A percentile compares a stretch with the other conserved stretches of the same genome.
These are phyloP conservation scores for Notiomystis cincta DNA, from an alignment of 2,113 vertebrate genomes.

Conservation along the genomic window DNA sequence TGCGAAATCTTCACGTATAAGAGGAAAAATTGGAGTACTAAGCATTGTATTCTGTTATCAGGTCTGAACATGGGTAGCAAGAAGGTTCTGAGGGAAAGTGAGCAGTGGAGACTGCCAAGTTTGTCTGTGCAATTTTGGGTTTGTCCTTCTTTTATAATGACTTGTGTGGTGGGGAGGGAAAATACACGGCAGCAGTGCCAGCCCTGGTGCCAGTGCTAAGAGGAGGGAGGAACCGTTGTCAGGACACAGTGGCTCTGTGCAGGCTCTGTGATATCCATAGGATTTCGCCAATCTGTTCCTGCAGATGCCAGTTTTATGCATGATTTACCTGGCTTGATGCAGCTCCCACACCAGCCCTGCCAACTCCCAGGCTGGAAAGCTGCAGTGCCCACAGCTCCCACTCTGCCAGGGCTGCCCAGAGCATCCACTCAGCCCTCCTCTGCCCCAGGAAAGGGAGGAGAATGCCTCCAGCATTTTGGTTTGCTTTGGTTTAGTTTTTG, in stretches of 20 bases:
- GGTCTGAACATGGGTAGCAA: background rate
- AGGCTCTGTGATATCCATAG: background rate
- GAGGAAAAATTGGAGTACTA: background rate
- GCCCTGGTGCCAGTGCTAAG: background rate
- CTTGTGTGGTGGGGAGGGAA: background rate
- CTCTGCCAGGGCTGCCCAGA: background rate
- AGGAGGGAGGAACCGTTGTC: background rate
- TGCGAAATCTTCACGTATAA: background rate
- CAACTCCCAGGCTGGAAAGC: background rate
- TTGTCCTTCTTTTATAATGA: background rate
- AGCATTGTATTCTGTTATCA: background rate
- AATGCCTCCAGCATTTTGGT: background rate
- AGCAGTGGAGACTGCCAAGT: background rate
- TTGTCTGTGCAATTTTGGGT: background rate
- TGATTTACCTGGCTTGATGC: constrained; percentile 39
- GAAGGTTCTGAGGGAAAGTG: background rate
- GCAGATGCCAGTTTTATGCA: constrained; percentile 51
- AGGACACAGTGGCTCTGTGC: background rate
- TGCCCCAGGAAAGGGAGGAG: background rate
- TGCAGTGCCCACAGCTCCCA: accelerated
- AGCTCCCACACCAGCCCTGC: background rate
- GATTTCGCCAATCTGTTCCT: constrained; percentile 56
- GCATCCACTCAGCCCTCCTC: background rate
- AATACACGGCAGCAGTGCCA: accelerated
- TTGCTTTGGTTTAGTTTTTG: background rate